These are phyloP conservation scores for Synergus itoensis DNA, from an alignment of 2,888 invertebrate species.

Conservation along the genomic window DNA sequence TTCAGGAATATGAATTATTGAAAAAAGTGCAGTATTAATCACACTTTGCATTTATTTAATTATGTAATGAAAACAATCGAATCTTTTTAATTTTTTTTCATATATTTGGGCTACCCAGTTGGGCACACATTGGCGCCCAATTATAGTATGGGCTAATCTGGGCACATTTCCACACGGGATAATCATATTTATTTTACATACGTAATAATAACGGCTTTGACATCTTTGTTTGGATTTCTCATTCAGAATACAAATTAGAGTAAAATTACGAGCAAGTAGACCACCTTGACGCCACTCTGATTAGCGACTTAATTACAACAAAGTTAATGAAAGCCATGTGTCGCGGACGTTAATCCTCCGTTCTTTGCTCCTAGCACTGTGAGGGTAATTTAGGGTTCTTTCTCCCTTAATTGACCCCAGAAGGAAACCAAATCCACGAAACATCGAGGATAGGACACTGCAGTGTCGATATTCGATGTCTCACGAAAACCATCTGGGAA, in stretches of 20 bases:
- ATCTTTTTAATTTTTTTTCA: no score
- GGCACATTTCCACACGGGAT: no score
- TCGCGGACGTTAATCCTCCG: background rate
- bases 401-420: background rate
- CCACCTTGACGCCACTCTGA: background rate
- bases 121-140: no score
- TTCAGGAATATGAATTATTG: no score
- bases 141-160: no score
- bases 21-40: no score
- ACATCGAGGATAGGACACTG: background rate
- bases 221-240: background rate
- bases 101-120: no score
- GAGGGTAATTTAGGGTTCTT: background rate
- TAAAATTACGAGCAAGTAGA: background rate
- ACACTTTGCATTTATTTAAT: no score
- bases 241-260: background rate
- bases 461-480: background rate
- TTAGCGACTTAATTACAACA: slow-evolving; percentile 13
- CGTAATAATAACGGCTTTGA: background rate
- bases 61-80: no score
- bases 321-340: slow-evolving; percentile 9
- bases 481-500: background rate
- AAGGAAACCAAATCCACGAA: background rate
- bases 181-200: no score
- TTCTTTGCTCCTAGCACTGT: background rate